phyloP scores from a whole-genome alignment of 2,888 invertebrate genomes.

The Clivina fossor region DNA sequence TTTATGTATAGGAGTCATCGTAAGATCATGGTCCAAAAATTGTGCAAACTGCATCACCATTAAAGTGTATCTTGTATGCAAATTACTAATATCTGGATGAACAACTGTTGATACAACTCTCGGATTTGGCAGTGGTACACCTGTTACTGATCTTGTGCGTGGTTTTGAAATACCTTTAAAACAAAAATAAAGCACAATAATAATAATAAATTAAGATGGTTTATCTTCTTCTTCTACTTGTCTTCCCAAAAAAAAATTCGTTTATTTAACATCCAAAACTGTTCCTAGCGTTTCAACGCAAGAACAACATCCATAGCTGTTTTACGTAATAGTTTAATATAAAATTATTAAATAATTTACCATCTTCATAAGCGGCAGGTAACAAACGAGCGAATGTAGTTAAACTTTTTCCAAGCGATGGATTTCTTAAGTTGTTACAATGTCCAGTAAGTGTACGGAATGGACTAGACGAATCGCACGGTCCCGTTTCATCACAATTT shows the following conservation, averaged over 20 bases:
- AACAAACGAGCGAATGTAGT: slow-evolving; percentile 82
- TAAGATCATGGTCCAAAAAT: slow-evolving; percentile 91
- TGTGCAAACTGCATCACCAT: slow-evolving; percentile 97
- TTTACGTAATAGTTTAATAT: too few relatives aligned
- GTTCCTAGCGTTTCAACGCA: slow-evolving; percentile 1
- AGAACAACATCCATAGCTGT: too few relatives aligned
- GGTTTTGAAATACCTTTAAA: slow-evolving; percentile 75
- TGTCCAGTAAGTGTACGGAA: slow-evolving; percentile 79
- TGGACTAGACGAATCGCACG: slow-evolving; percentile 71
- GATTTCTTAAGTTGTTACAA: slow-evolving; percentile 85
- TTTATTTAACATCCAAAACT: too few relatives aligned
- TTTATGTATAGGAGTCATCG: slow-evolving; percentile 90
- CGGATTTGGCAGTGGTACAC: slow-evolving; percentile 79
- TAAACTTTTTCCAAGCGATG: slow-evolving; percentile 78
- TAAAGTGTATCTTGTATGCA: slow-evolving; percentile 83
- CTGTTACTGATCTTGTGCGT: slow-evolving; percentile 71
- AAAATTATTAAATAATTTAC: slow-evolving; percentile 51
- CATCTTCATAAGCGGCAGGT: slow-evolving; percentile 87
- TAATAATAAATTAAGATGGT: neutral
- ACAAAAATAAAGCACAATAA: slow-evolving; percentile 15
- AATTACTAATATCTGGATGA: slow-evolving; percentile 88
- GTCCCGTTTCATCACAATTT: slow-evolving; percentile 69
- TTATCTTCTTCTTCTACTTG: slow-evolving; percentile 1
- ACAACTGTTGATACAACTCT: slow-evolving; percentile 83
- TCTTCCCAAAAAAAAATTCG: slow-evolving; percentile 13